Conservation (phyloP, 2,797 vertebrate genomes). For the Molothrus aeneus region DNA sequence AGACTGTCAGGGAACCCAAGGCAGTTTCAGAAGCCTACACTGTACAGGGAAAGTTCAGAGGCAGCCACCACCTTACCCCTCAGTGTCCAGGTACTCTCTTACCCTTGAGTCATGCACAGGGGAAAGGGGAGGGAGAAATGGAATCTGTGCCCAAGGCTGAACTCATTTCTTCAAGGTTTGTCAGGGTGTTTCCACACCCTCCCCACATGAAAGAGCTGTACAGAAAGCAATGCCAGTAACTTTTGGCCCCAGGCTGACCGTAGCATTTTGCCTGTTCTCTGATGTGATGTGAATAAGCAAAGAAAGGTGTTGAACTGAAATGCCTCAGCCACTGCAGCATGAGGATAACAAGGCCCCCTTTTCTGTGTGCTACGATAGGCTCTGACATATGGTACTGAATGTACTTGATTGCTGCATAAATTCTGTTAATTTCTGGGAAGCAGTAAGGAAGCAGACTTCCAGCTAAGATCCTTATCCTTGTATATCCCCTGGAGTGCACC, state of each 20-base stretch:
- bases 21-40: not conserved
- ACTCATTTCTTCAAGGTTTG: slow-evolving; percentile 1
- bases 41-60: not conserved
- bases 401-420: slow-evolving; percentile 44
- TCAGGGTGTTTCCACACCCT: slow-evolving; percentile 36
- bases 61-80: not conserved
- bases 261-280: slow-evolving; percentile 8
- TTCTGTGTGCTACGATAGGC: not conserved
- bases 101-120: not conserved
- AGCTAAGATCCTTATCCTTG: slow-evolving; percentile 56
- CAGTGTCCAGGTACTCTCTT: not conserved
- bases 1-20: not conserved
- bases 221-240: slow-evolving; percentile 20
- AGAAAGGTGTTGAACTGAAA: slow-evolving; percentile 42
- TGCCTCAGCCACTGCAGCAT: not conserved
- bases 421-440: slow-evolving; percentile 58
- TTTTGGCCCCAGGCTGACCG: not conserved
- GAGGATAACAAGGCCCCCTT: slow-evolving; percentile 14
- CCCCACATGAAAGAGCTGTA: slow-evolving; percentile 33
- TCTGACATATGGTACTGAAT: slow-evolving; percentile 49
- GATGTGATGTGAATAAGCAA: slow-evolving; percentile 50
- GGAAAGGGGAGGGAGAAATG: not conserved
- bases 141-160: not conserved
- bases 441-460: slow-evolving; percentile 16
- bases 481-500: not conserved